phyloP scores from a whole-genome alignment of 2,797 vertebrate species.

The Sebastes itinus region DNA sequence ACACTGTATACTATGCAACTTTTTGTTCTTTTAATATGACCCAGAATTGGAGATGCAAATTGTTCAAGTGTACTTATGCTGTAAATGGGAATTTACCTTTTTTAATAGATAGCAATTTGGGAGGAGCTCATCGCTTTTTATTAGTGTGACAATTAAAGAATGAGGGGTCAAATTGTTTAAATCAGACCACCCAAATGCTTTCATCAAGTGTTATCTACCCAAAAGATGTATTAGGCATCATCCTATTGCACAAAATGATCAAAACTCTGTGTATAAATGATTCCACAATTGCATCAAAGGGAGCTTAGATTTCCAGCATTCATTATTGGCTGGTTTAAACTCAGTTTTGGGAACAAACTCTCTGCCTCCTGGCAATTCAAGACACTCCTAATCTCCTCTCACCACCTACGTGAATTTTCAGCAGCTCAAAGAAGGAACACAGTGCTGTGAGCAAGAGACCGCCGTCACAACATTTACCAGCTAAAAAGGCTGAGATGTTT shows the following conservation, averaged over 20 bases:
- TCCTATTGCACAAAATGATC: background rate
- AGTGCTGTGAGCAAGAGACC: background rate
- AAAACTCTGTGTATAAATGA: background rate
- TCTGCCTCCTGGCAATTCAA: constrained; percentile 3
- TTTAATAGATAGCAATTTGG: background rate
- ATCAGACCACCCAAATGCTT: background rate
- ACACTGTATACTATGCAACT: too few species aligned
- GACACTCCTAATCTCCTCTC: constrained; percentile 32
- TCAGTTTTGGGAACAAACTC: constrained; percentile 8
- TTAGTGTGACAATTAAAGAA: background rate
- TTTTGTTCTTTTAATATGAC: background rate
- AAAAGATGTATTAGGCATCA: background rate
- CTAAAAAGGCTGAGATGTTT: background rate
- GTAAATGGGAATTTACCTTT: background rate
- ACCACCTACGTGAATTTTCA: constrained; percentile 24
- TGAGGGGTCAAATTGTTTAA: background rate
- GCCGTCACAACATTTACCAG: background rate
- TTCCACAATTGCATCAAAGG: constrained; percentile 5
- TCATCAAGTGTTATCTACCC: background rate
- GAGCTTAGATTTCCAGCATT: background rate
- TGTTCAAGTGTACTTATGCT: background rate
- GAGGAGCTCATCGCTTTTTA: background rate
- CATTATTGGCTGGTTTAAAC: background rate
- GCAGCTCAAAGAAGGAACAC: background rate
- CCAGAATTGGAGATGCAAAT: background rate